These are phyloP conservation scores for Hyperoplus lanceolatus DNA, from an alignment of 2,797 vertebrate species.

Conservation along the genomic window DNA sequence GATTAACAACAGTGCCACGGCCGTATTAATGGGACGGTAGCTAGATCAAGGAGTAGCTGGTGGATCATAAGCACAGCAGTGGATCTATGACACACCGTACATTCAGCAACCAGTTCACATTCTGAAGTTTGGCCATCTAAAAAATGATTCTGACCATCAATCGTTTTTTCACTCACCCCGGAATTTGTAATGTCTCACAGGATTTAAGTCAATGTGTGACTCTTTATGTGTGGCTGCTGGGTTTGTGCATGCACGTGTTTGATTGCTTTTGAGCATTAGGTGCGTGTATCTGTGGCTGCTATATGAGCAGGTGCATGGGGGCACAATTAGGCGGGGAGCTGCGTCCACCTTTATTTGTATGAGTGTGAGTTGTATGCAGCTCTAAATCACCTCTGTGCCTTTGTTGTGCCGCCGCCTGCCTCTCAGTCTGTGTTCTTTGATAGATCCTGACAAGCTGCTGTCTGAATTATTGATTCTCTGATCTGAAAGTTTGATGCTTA, in stretches of 20 bases:
- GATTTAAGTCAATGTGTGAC: conserved; percentile 26
- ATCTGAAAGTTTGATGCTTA: conserved; percentile 87
- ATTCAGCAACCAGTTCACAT: conserved; percentile 37
- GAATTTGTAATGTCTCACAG: background rate
- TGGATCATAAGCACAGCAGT: conserved; percentile 70
- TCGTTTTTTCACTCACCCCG: conserved; percentile 13
- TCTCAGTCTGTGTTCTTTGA: conserved; percentile 74
- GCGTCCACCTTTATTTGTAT: conserved; percentile 62
- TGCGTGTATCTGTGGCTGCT: conserved; percentile 4
- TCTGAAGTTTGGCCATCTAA: conserved; percentile 46
- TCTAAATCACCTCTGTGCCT: conserved; percentile 73
- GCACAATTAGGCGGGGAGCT: conserved; percentile 42
- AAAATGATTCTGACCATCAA: conserved; percentile 53
- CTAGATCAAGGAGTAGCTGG: conserved; percentile 59
- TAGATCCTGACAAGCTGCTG: conserved; percentile 81
- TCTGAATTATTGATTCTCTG: conserved; percentile 86
- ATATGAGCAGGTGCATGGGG: background rate
- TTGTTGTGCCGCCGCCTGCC: conserved; percentile 62
- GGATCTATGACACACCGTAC: conserved; percentile 27
- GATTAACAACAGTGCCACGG: conserved; percentile 60
- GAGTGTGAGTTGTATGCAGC: conserved; percentile 53
- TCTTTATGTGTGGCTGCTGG: conserved; percentile 28
- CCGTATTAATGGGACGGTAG: conserved; percentile 61
- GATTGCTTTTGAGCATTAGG: conserved; percentile 22
- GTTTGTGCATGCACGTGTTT: conserved; percentile 35